Percentiles rank a stretch among this genome's conserved stretches.
phyloP scores from a whole-genome alignment of 2,888 invertebrate genomes.

The Melanchra persicariae region DNA sequence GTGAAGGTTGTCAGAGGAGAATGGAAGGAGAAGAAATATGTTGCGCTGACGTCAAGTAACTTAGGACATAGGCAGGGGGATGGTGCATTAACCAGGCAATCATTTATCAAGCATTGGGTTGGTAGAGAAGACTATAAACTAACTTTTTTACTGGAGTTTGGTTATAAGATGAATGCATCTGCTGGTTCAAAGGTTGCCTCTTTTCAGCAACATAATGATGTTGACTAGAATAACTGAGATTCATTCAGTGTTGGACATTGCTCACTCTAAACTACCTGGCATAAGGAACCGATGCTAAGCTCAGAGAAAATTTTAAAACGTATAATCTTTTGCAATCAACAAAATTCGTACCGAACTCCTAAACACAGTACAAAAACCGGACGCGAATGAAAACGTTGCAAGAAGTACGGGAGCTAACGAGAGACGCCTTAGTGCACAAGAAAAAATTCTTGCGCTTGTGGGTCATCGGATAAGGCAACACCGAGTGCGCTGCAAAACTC shows the following conservation, averaged over 20 bases:
- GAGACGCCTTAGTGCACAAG: slow-evolving; percentile 51
- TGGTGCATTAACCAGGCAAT: too few relatives aligned
- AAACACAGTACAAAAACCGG: slow-evolving; percentile 22
- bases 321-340: background rate
- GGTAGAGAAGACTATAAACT: too few relatives aligned
- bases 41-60: background rate
- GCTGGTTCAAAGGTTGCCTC: too few relatives aligned
- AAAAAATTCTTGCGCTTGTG: slow-evolving; percentile 62
- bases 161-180: too few relatives aligned
- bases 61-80: too few relatives aligned
- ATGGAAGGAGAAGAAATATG: background rate
- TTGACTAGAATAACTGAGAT: background rate
- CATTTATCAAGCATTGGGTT: too few relatives aligned
- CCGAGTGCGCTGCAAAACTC: slow-evolving; percentile 67
- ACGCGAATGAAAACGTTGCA: slow-evolving; percentile 41
- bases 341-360: background rate
- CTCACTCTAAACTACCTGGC: background rate
- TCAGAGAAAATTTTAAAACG: too few relatives aligned
- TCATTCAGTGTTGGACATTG: background rate
- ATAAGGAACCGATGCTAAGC: too few relatives aligned
- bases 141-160: too few relatives aligned
- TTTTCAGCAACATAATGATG: background rate
- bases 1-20: background rate
- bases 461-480: slow-evolving; percentile 71
- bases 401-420: slow-evolving; percentile 57